Percentiles rank a stretch among this genome's conserved stretches.
phyloP scores from a whole-genome alignment of 2,888 invertebrate genomes.

The Agelastica alni region DNA sequence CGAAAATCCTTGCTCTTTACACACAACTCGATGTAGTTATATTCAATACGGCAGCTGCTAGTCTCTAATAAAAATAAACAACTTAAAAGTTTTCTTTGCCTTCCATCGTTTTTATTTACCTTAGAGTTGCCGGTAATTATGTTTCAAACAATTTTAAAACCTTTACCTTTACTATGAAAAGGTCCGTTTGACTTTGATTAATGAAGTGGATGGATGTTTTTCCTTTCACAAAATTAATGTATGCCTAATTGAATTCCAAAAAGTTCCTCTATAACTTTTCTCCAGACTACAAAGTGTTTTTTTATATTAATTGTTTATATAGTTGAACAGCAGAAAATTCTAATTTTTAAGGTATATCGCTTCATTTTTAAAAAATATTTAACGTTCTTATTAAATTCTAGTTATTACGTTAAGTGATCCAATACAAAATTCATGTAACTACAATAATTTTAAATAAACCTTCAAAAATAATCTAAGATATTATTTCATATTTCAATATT shows the following conservation, averaged over 20 bases:
- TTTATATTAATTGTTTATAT: too few relatives aligned
- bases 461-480: too few relatives aligned
- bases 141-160: constrained; percentile 19
- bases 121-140: constrained; percentile 14
- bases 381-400: too few relatives aligned
- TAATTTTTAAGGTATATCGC: too few relatives aligned
- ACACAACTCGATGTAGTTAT: not conserved
- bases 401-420: too few relatives aligned
- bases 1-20: too few relatives aligned
- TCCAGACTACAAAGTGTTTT: constrained; percentile 6
- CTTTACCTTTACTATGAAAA: constrained; percentile 20
- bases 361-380: too few relatives aligned
- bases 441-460: too few relatives aligned
- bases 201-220: constrained; percentile 14
- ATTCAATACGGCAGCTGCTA: not conserved
- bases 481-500: too few relatives aligned
- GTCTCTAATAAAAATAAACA: not conserved
- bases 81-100: not conserved
- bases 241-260: constrained; percentile 17
- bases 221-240: constrained; percentile 17
- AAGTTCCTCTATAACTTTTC: constrained; percentile 12
- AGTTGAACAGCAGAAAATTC: too few relatives aligned
- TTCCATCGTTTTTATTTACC: not conserved
- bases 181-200: constrained; percentile 17
- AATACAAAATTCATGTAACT: too few relatives aligned